Evolutionary conservation across 2,888 invertebrate genomes (phyloP), one percentile per base, ranked within the genome.

Genomic region (Andrena fulva): DNA sequence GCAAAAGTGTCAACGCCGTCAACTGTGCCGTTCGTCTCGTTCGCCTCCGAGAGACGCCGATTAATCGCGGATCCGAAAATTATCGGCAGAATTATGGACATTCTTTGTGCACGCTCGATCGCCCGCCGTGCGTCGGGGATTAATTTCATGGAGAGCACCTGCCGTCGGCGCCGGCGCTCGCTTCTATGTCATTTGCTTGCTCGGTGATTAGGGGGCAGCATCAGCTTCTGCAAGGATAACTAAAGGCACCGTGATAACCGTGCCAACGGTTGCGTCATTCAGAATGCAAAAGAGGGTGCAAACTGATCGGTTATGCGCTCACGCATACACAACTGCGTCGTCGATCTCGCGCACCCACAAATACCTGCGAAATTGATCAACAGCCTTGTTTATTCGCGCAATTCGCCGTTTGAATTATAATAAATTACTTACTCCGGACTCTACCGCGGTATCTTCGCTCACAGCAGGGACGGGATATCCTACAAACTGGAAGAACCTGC

Each of bases 1-100:
- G 74, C 68, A 74, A 77, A 77, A 80, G 68, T 72, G 74, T 76
- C 85, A 35, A 56, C 70, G 68, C 60, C 63, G 68, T 80, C 60
- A 72, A 71, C 24, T 27, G 59, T 64, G 66, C 48, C 67, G 73
- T 71, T 77, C 62, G 62, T 71, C 62, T 70, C 60, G 35, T 5
- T 33, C 56, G 63, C 79, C 33, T 35, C 59, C 24, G 31, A 27
- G 63, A 20, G 72, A 2, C 4, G 20, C 29, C 29, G 20, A 70
- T 54, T 63, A 29, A 56, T 59, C 31, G 24, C 12, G 5, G 62
- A 56, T 33, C 54, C 42, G 54, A 50, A 74, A 79, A 59, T 69
- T 29, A 64, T 78, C 63, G 54, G 50, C 31, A 35, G 24, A 78
- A 56, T 42, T 35, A 12, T 27, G 79, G 42, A 24, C 20, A 62